Base-by-base conservation (phyloP, 2,888 invertebrate genomes). In the Cryptophagus acutangulus region DNA sequence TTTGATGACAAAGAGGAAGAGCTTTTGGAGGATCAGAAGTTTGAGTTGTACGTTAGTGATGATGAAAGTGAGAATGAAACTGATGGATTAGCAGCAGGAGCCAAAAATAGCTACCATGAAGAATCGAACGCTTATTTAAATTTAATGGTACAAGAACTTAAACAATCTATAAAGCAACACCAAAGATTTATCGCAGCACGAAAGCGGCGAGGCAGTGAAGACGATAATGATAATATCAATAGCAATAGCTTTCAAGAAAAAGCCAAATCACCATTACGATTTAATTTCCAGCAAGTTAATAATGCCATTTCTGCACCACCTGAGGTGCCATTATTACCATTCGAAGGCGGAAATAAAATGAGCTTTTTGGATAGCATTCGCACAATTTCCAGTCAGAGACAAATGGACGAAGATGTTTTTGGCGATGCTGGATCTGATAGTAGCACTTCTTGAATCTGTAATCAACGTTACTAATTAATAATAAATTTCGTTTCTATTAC, bases 11-110 rank as follows among this genome's bases (percentile, higher is more conserved):
- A 34, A 2, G 34, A 14, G 15, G 48, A 54, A 30, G 43, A 48
- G n/a, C n/a, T n/a, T n/a, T 2, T 41, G 4, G 56, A 57, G 38
- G 60, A 59, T n/a, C 35, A 41, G 46, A 54, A 57, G 17, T 61
- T 45, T 18, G 58, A 59, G 34, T 36, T 59, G 4, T 58, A 51
- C 34, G 40, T 60, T 9, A 51, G 42, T 17, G 46, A 45, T 26
- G n/a, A n/a, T n/a, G n/a, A n/a, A n/a, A n/a, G n/a, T n/a, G n/a
- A n/a, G n/a, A n/a, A n/a, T n/a, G 45, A 41, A 4, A 17, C 16
- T 1, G 35, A 13, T 14, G 17, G 34, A 20, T 6, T 29, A 36
- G 13, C 30, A 8, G 34, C 35, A 17, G 33, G 17, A n/a, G 10
- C 5, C 6, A 20, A 20, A 20, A 13, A 12, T 28, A n/a, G 12